Percentiles rank a stretch among this genome's conserved stretches.
phyloP scores from a whole-genome alignment of 1,140 invertebrate genomes.

The Drosophila triauraria region DNA sequence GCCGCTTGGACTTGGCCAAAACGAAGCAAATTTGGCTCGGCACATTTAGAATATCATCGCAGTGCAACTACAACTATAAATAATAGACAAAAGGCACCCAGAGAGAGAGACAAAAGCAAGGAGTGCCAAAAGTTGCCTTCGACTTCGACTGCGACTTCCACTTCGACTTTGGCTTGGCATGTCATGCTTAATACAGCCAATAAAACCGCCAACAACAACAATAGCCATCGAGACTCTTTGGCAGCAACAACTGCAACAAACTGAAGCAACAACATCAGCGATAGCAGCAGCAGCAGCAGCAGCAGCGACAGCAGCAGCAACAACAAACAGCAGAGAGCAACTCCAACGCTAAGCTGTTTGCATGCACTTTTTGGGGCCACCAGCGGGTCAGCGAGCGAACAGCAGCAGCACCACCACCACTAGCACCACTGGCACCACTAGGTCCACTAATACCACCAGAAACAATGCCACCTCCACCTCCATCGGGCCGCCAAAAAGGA shows the following conservation, averaged over 20 bases:
- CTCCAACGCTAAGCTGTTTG: conserved; percentile 72
- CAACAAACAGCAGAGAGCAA: conserved; percentile 33
- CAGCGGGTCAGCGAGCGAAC: conserved; percentile 78
- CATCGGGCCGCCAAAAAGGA: conserved; percentile 27
- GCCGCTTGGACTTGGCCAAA: conserved; percentile 71
- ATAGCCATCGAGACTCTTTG: conserved; percentile 50
- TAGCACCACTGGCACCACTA: conserved; percentile 41
- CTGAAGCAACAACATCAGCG: conserved; percentile 22
- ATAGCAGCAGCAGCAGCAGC: conserved; percentile 20
- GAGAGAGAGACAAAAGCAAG: conserved; percentile 66
- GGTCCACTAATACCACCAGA: conserved; percentile 13
- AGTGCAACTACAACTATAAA: conserved; percentile 53
- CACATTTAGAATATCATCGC: conserved; percentile 83
- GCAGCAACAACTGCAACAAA: conserved; percentile 25
- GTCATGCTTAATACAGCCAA: conserved; percentile 81
- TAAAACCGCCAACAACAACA: conserved; percentile 66
- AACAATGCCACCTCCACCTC: conserved; percentile 11
- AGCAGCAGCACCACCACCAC: conserved; percentile 57
- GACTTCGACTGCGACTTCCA: conserved; percentile 35
- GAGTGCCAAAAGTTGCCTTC: conserved; percentile 62
- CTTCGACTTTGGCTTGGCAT: conserved; percentile 70
- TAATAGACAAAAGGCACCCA: conserved; percentile 55
- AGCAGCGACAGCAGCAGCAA: conserved; percentile 6
- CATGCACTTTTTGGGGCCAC: conserved; percentile 81
- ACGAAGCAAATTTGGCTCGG: conserved; percentile 79